Evolutionary conservation across 2,797 vertebrate species (phyloP).

Genomic region (Carapus acus): DNA sequence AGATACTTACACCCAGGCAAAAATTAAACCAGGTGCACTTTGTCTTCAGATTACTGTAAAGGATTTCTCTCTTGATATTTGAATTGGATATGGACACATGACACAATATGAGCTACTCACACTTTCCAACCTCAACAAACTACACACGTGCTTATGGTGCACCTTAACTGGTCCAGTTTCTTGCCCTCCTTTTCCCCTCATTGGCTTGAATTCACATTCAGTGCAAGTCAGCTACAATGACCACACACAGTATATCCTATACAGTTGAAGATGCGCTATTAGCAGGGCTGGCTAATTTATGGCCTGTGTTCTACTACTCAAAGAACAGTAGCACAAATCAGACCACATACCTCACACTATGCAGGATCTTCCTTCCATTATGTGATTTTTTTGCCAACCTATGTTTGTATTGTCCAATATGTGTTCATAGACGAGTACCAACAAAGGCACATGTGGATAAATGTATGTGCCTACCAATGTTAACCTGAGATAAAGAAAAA

Average conservation of each 20-base stretch:
- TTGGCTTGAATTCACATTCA: slow-evolving; percentile 59
- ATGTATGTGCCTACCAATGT: too few relatives aligned
- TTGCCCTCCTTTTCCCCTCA: slow-evolving; percentile 29
- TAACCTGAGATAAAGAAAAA: too few relatives aligned
- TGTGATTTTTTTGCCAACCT: too few relatives aligned
- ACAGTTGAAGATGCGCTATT: slow-evolving; percentile 64
- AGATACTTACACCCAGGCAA: too few relatives aligned
- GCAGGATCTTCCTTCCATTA: too few relatives aligned
- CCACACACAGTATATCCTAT: too few relatives aligned
- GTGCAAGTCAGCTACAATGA: slow-evolving; percentile 68
- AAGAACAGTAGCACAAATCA: slow-evolving; percentile 17
- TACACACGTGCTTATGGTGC: slow-evolving; percentile 5
- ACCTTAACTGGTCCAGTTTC: slow-evolving; percentile 8
- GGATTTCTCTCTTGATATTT: too few relatives aligned
- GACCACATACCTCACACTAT: slow-evolving; percentile 13
- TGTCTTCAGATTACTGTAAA: too few relatives aligned
- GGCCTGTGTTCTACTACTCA: slow-evolving; percentile 38
- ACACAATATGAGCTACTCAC: slow-evolving; percentile 1
- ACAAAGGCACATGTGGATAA: too few relatives aligned
- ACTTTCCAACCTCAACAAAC: not conserved
- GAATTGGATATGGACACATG: slow-evolving; percentile 37
- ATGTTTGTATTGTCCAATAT: too few relatives aligned
- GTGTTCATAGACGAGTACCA: too few relatives aligned
- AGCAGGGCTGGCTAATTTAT: slow-evolving; percentile 42
- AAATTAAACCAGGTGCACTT: too few relatives aligned